phyloP scores from a whole-genome alignment of 2,888 invertebrate genomes.

The Cantharis lateralis region DNA sequence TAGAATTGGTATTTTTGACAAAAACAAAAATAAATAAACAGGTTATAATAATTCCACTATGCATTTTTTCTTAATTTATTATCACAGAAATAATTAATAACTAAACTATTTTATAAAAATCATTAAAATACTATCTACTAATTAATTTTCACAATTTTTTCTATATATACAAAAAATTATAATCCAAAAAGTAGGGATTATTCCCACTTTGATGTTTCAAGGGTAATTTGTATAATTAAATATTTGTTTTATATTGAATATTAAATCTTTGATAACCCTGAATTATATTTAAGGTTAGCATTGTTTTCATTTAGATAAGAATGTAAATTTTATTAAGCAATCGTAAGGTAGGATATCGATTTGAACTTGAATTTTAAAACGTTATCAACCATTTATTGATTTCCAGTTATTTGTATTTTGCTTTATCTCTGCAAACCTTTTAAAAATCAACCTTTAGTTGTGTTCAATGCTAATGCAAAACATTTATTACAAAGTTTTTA shows the following conservation, averaged over 20 bases:
- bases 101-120: constrained; percentile 8
- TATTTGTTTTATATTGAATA: constrained; percentile 29
- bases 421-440: neutral
- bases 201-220: constrained; percentile 44
- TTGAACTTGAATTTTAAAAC: constrained; percentile 2
- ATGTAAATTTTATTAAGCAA: constrained; percentile 38
- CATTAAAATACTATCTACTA: neutral
- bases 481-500: neutral
- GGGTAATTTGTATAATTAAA: constrained; percentile 40
- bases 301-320: constrained; percentile 46
- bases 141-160: constrained; percentile 3
- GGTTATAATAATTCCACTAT: constrained; percentile 28
- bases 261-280: constrained; percentile 42
- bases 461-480: neutral
- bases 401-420: neutral
- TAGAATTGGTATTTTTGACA: constrained; percentile 32
- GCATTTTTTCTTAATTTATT: neutral
- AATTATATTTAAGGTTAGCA: constrained; percentile 44
- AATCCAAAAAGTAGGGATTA: constrained; percentile 38
- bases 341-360: constrained; percentile 12
- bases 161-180: constrained; percentile 12
- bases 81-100: neutral
- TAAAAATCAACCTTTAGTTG: neutral
- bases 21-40: constrained; percentile 33
- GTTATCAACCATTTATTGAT: neutral